Percentiles rank a stretch among this genome's conserved stretches.
phyloP scores from a whole-genome alignment of 2,888 invertebrate species.

The Isotomurus palustris region DNA sequence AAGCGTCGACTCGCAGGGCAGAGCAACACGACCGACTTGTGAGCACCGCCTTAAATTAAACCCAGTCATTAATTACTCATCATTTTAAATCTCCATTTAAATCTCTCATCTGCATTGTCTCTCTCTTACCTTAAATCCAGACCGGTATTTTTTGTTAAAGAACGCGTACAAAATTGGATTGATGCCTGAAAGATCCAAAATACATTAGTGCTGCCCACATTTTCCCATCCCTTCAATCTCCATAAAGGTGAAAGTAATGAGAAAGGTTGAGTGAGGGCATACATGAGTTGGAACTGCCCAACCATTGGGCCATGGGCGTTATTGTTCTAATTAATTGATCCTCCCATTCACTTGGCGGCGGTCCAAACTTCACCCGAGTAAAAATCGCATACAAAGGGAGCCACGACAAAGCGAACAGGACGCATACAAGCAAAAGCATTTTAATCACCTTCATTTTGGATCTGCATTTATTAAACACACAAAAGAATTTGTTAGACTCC shows the following conservation, averaged over 20 bases:
- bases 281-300: slow-evolving; percentile 58
- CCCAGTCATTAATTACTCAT: not conserved
- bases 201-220: not conserved
- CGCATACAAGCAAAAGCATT: slow-evolving; percentile 57
- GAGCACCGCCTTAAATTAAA: slow-evolving; percentile 49
- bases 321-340: slow-evolving; percentile 49
- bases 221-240: not conserved
- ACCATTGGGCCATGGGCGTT: slow-evolving; percentile 55
- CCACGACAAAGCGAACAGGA: slow-evolving; percentile 58
- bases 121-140: slow-evolving; percentile 54
- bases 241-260: slow-evolving; percentile 39
- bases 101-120: too few relatives aligned
- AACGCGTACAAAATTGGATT: slow-evolving; percentile 59
- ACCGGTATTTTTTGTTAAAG: slow-evolving; percentile 57
- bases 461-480: slow-evolving; percentile 16
- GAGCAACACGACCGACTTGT: slow-evolving; percentile 51
- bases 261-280: too few relatives aligned
- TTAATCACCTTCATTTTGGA: slow-evolving; percentile 51
- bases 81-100: slow-evolving; percentile 1
- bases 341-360: slow-evolving; percentile 47
- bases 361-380: slow-evolving; percentile 50
- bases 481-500: too few relatives aligned
- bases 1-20: slow-evolving; percentile 40
- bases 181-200: slow-evolving; percentile 36
- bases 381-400: slow-evolving; percentile 55